These are phyloP conservation scores for Dasypolia templi DNA, from an alignment of 2,888 invertebrate genomes.

Conservation along the genomic window DNA sequence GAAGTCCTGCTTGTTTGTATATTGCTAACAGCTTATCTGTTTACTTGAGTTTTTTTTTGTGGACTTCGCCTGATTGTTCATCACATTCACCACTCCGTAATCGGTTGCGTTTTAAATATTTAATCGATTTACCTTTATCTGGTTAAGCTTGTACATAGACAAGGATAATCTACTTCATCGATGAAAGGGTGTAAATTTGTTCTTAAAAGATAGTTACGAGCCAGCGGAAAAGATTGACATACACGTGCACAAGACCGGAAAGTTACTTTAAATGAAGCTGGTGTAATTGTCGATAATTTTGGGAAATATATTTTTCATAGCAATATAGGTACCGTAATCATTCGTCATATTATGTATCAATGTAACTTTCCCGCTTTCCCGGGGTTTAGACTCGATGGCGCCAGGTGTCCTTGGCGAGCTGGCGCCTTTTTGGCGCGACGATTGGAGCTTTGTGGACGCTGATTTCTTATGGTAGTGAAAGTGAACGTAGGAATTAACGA, in stretches of 20 bases:
- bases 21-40: background rate
- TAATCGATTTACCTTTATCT: background rate
- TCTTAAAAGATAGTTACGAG: background rate
- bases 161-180: background rate
- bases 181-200: background rate
- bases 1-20: background rate
- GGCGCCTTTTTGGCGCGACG: conserved; percentile 62
- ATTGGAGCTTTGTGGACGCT: conserved; percentile 34
- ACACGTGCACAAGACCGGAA: background rate
- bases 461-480: conserved; percentile 15
- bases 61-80: background rate
- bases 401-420: conserved; percentile 58
- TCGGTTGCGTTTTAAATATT: background rate
- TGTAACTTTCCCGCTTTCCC: conserved; percentile 11
- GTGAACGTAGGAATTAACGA: conserved; percentile 18
- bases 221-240: background rate
- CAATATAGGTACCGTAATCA: background rate
- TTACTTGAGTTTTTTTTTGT: background rate
- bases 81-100: background rate
- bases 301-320: background rate
- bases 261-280: background rate
- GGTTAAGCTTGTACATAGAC: background rate
- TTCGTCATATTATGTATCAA: conserved; percentile 9
- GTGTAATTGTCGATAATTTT: background rate
- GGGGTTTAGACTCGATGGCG: conserved; percentile 57